Evolutionary conservation across 2,888 invertebrate species (phyloP).

Genomic region (Nowickia ferox): DNA sequence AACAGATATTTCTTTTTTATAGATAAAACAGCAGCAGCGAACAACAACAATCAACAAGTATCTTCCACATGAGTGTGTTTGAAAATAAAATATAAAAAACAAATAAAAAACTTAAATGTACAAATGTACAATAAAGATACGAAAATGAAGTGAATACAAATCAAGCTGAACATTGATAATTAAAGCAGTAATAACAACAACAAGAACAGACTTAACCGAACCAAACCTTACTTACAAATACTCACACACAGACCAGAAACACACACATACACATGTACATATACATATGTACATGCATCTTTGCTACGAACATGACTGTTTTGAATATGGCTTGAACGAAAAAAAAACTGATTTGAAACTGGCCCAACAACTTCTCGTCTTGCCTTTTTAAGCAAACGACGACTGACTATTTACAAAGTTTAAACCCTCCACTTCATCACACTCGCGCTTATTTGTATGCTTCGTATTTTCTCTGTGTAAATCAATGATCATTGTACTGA

Average conservation of each 20-base stretch:
- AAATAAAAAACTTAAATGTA: slow-evolving; percentile 34
- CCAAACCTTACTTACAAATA: slow-evolving; percentile 45
- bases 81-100: not conserved
- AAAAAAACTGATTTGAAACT: slow-evolving; percentile 74
- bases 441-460: not conserved
- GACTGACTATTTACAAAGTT: slow-evolving; percentile 40
- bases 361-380: slow-evolving; percentile 79
- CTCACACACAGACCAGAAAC: not conserved
- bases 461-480: not conserved
- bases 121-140: slow-evolving; percentile 51
- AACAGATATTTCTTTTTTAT: slow-evolving; percentile 54
- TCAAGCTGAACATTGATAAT: slow-evolving; percentile 52
- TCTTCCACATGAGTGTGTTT: slow-evolving; percentile 48
- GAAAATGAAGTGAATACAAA: slow-evolving; percentile 69
- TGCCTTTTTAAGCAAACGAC: slow-evolving; percentile 73
- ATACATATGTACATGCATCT: slow-evolving; percentile 1
- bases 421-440: slow-evolving; percentile 15
- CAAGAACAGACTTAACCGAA: slow-evolving; percentile 25
- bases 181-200: slow-evolving; percentile 45
- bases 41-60: slow-evolving; percentile 41
- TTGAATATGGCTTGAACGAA: slow-evolving; percentile 61
- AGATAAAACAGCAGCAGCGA: slow-evolving; percentile 29
- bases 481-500: not conserved
- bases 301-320: slow-evolving; percentile 58
- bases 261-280: not conserved